Evolutionary conservation across 2,113 vertebrate genomes (phyloP).

Genomic region (Telmatochromis sp.): DNA sequence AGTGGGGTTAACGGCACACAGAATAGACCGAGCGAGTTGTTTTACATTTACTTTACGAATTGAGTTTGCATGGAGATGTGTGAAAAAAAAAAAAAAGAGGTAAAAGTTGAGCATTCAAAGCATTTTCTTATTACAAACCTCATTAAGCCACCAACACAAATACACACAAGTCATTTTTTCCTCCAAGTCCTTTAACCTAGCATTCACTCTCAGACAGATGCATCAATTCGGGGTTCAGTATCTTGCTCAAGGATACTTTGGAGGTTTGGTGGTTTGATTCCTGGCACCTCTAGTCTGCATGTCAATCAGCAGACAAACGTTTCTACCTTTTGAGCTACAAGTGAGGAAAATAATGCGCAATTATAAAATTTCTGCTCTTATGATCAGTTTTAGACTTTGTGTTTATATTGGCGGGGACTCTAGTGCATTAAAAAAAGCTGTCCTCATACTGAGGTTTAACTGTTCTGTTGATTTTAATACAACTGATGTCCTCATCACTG

Average conservation of each 20-base stretch:
- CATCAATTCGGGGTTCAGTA: not conserved
- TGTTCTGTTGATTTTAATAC: not conserved
- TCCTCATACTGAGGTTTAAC: not conserved
- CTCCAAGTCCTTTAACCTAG: rapidly evolving
- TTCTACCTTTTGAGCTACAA: not conserved
- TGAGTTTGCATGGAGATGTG: not conserved
- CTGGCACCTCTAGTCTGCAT: not conserved
- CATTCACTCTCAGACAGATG: not conserved
- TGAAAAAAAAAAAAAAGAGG: rapidly evolving
- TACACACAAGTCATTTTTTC: not conserved
- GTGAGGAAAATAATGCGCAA: rapidly evolving
- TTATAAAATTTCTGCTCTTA: not conserved
- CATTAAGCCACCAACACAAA: not conserved
- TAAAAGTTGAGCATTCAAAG: not conserved
- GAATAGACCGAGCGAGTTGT: not conserved
- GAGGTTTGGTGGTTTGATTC: not conserved
- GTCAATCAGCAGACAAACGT: rapidly evolving
- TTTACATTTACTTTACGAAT: not conserved
- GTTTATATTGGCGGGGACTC: not conserved
- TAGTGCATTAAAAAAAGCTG: not conserved
- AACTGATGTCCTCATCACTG: not conserved
- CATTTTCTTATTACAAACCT: not conserved
- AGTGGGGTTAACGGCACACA: not conserved
- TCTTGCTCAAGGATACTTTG: not conserved
- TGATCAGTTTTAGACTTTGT: not conserved